Percentiles rank a stretch among this genome's conserved stretches.
phyloP scores from a whole-genome alignment of 2,797 vertebrate species.

The Malurus leucopterus region DNA sequence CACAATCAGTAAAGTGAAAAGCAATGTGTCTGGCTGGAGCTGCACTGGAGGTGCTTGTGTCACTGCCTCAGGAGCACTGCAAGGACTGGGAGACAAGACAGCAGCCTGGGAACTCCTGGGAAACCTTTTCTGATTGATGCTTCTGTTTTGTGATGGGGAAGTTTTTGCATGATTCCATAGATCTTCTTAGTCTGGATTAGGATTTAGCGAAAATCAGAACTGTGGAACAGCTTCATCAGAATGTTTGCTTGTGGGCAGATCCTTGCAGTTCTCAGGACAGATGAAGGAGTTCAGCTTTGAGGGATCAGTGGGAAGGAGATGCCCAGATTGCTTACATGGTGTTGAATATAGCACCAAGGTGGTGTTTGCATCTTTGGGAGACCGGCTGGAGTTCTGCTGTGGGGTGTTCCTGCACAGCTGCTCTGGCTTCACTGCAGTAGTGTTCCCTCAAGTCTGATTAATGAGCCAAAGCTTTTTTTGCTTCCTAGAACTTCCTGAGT shows the following conservation, averaged over 20 bases:
- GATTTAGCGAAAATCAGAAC: not conserved
- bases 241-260: not conserved
- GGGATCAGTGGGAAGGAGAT: not conserved
- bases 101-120: not conserved
- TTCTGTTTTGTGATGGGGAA: not conserved
- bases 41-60: not conserved
- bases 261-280: not conserved
- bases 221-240: not conserved
- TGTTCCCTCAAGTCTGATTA: not conserved
- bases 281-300: not conserved
- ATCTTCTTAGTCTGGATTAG: not conserved
- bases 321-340: not conserved
- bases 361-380: not conserved
- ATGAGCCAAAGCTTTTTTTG: not conserved
- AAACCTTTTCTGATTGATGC: not conserved
- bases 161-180: not conserved
- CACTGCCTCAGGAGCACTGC: not conserved
- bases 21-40: not conserved
- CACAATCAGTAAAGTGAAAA: not conserved
- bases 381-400: not conserved
- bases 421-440: not conserved
- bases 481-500: not conserved
- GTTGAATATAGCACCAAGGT: not conserved
- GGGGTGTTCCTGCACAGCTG: not conserved
- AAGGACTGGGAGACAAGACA: not conserved